Conservation (phyloP, 2,888 invertebrate genomes). For the Luffia ferchaultella region DNA sequence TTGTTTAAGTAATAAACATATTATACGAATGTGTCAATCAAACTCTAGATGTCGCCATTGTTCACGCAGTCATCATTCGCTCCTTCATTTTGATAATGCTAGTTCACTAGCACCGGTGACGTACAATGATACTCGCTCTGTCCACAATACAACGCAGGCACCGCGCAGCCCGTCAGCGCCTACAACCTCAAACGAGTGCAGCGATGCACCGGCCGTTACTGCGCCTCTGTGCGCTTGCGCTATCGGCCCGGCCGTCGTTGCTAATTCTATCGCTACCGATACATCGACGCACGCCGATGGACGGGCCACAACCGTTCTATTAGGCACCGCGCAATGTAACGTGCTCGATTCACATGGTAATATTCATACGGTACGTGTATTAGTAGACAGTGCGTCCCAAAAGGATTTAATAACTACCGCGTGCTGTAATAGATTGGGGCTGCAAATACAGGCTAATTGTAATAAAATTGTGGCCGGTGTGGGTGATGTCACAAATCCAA, state of each 20-base stretch:
- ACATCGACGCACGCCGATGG: not conserved
- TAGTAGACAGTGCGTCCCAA: conserved; percentile 13
- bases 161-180: not conserved
- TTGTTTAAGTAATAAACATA: conserved; percentile 3
- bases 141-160: no score
- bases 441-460: conserved; percentile 1
- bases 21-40: not conserved
- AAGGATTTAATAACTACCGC: conserved; percentile 10
- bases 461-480: conserved; percentile 9
- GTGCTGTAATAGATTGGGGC: conserved; percentile 8
- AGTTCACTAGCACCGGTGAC: no score
- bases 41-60: not conserved
- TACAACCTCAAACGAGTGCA: not conserved
- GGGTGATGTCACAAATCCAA: conserved; percentile 8
- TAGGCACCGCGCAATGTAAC: conserved; percentile 9
- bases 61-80: not conserved
- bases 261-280: not conserved
- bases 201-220: not conserved
- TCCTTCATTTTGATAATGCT: not conserved
- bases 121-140: no score
- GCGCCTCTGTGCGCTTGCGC: not conserved
- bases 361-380: conserved; percentile 6
- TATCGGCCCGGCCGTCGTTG: not conserved
- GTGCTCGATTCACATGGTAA: conserved; percentile 5
- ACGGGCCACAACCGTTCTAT: not conserved